Base-by-base conservation (phyloP, 2,113 vertebrate species). In the Centrocercus urophasianus region DNA sequence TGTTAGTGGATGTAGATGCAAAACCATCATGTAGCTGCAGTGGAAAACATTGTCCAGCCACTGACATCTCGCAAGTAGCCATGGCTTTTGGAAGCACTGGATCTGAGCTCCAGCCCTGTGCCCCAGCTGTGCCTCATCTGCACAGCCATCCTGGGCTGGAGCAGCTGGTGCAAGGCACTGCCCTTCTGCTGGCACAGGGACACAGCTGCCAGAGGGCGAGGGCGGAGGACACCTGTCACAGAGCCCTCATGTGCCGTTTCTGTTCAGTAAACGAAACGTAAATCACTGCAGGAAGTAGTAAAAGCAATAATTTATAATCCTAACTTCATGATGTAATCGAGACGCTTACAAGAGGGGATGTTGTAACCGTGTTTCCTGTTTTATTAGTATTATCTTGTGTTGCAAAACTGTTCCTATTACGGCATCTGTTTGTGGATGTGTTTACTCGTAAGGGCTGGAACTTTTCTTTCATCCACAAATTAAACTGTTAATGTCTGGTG, bases 301-400 rank as follows among this genome's bases (percentile, higher is more conserved):
- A 88, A 89, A 72, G 76, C 43, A 82, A 45, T 95, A 38, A 95
- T 94, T 95, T 95, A 70, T 73, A 56, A 66, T 79, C 45, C 40
- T 65, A 54, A 78, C n/a, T 60, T 65, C 45, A 7, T 94, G 21
- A 64, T 38, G 84, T 87, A 87, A 90, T 70, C 36, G 12, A 67
- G 69, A 52, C 0, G 8, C 61, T 69, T 54, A 76, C 11, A 38
- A 64, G 87, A 92, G 30, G 13, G 17, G n/a, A 71, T 93, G 91
- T 94, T 92, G 88, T 88, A 92, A 95, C 83, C 1, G 4, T 86
- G 65, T 90, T 92, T 92, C 92, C 92, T 88, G 92, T 71, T 96
- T 88, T 93, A 88, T 86, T 95, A 77, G 64, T 85, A 71, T 69
- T 87, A 85, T 71, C 82, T 91, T 64, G 36, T 42, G 36, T 92